Base-by-base conservation (phyloP, 2,113 vertebrate genomes). In the Rousettus leschenaultii region DNA sequence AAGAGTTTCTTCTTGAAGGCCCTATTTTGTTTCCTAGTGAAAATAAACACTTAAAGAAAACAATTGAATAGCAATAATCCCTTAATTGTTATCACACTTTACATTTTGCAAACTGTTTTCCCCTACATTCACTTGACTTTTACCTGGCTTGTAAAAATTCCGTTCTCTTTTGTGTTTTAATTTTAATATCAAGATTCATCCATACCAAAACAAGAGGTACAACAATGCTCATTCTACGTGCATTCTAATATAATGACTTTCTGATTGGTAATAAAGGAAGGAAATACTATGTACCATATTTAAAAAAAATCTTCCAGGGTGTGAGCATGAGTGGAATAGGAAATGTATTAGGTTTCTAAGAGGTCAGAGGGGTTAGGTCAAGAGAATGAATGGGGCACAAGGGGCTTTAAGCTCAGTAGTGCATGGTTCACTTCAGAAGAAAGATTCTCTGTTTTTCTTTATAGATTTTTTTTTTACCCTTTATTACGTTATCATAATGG, bases 1-100 rank as follows among this genome's bases (percentile, higher is more conserved):
- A 61, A 61, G 26, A 75, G 21, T 53, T 79, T 89, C 70, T 88
- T 82, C 55, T 86, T 78, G 10, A 78, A 96, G 45, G 6, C 13
- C 15, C 13, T 53, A 84, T 92, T 94, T 96, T 92, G 80, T 79
- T 95, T 94, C 55, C 57, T 48, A 80, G 57, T 26, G 48, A 92
- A 95, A 96, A 95, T 90, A 74, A 95, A 91, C 4, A 84, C 16
- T 63, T 57, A 89, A 66, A 80, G 78, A 65, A 85, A 86, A 85
- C 71, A 91, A 80, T 26, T 33, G 35, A 92, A 85, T 82, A 87
- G 61, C 10, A 66, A 68, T 74, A 77, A 86, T 91, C 80, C 61
- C 43, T 88, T 70, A 78, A 92, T 45, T 91, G 40, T 19, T 65
- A 92, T 78, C 71, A 86, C 6, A 35, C 77, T 80, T 92, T 57